A percentile compares a stretch with the other conserved stretches of the same genome.
These are phyloP conservation scores for Trissoscelio sp. DNA, from an alignment of 2,888 invertebrate species.

Conservation along the genomic window DNA sequence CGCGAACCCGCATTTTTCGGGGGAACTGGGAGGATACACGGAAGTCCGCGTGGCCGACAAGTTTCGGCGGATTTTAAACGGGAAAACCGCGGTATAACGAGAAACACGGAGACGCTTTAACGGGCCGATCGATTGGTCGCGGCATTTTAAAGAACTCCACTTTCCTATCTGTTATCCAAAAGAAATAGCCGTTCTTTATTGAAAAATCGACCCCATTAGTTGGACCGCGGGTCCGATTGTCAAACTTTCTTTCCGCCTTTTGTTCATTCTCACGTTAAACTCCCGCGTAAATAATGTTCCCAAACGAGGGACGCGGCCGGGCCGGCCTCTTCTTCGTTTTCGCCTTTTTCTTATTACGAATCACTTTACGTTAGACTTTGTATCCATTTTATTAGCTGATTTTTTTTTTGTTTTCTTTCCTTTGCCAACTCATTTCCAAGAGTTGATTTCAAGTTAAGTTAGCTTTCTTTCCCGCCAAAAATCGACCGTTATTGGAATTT, in stretches of 20 bases:
- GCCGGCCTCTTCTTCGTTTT: slow-evolving; percentile 22
- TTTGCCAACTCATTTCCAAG: too few species aligned
- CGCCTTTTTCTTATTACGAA: slow-evolving; percentile 30
- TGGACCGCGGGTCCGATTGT: slow-evolving; percentile 69
- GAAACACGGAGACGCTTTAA: slow-evolving; percentile 75
- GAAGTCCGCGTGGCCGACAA: slow-evolving; percentile 41
- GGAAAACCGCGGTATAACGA: slow-evolving; percentile 59
- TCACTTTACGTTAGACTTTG: slow-evolving; percentile 26
- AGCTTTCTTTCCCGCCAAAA: slow-evolving; percentile 12
- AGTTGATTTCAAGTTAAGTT: neutral
- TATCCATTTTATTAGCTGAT: slow-evolving; percentile 18
- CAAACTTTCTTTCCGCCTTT: slow-evolving; percentile 72
- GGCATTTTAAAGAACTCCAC: slow-evolving; percentile 48
- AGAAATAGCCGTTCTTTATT: slow-evolving; percentile 77
- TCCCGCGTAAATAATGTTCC: slow-evolving; percentile 60
- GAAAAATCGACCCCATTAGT: slow-evolving; percentile 83
- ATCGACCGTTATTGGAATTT: neutral
- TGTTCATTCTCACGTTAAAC: slow-evolving; percentile 68
- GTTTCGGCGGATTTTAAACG: slow-evolving; percentile 34
- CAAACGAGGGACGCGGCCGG: slow-evolving; percentile 28
- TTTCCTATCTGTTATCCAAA: slow-evolving; percentile 52
- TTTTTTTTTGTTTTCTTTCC: too few species aligned
- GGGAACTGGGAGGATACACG: slow-evolving; percentile 14
- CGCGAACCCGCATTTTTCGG: slow-evolving; percentile 42
- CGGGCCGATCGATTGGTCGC: slow-evolving; percentile 74